phyloP scores from a whole-genome alignment of 2,888 invertebrate genomes.

The Yponomeuta evonymella region DNA sequence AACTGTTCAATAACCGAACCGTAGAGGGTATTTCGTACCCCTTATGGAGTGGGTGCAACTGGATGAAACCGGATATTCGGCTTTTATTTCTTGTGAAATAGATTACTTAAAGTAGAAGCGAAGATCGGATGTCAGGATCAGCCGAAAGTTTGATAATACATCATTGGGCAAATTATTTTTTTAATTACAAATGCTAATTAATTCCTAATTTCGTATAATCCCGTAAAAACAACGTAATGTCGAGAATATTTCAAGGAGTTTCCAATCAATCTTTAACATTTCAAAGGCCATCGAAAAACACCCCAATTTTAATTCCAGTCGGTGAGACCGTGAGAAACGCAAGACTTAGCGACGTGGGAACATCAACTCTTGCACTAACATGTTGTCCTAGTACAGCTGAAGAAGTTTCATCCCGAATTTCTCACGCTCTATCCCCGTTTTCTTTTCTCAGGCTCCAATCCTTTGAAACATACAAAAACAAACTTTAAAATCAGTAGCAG shows the following conservation, averaged over 20 bases:
- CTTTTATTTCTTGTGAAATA: too few species aligned
- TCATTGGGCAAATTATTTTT: too few species aligned
- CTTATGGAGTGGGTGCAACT: neutral
- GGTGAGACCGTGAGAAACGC: slow-evolving; percentile 4
- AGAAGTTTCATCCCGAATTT: slow-evolving; percentile 74
- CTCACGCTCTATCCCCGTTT: slow-evolving; percentile 66
- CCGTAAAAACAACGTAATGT: too few species aligned
- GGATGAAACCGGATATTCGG: too few species aligned
- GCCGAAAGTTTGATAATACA: too few species aligned
- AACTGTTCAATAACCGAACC: slow-evolving; percentile 22
- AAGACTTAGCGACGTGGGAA: slow-evolving; percentile 42
- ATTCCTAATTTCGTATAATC: too few species aligned
- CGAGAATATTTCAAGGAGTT: neutral
- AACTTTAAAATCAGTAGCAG: slow-evolving; percentile 17
- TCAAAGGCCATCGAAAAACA: neutral
- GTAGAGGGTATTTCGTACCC: neutral
- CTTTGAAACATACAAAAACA: slow-evolving; percentile 24
- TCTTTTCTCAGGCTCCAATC: slow-evolving; percentile 47
- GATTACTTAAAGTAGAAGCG: too few species aligned
- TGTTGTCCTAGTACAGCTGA: slow-evolving; percentile 61
- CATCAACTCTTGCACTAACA: slow-evolving; percentile 34
- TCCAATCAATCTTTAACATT: neutral
- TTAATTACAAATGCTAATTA: too few species aligned
- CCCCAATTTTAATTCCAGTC: neutral
- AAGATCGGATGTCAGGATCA: too few species aligned